These are phyloP conservation scores for Pemphigus obesinymphae DNA, from an alignment of 1,140 invertebrate species.

Conservation along the genomic window DNA sequence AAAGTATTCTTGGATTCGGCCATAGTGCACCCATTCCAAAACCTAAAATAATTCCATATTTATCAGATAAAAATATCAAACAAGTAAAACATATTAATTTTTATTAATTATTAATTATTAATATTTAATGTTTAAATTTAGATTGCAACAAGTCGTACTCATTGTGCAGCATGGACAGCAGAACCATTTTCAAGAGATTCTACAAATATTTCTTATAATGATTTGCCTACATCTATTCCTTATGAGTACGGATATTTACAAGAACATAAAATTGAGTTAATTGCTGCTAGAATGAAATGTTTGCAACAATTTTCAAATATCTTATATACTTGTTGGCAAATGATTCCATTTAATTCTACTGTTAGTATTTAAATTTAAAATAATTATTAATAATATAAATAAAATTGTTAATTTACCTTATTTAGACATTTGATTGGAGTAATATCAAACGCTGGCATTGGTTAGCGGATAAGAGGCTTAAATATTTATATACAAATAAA, in stretches of 20 bases:
- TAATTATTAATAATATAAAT: neutral
- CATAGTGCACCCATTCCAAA: slow-evolving; percentile 56
- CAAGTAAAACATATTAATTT: slow-evolving; percentile 52
- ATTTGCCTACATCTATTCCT: slow-evolving; percentile 56
- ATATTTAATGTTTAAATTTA: slow-evolving; percentile 45
- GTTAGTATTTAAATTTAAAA: slow-evolving; percentile 42
- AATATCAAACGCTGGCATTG: slow-evolving; percentile 51
- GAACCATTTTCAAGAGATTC: slow-evolving; percentile 52
- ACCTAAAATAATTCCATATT: slow-evolving; percentile 55
- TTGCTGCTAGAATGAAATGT: slow-evolving; percentile 57
- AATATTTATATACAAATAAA: slow-evolving; percentile 57
- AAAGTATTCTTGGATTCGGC: slow-evolving; percentile 61
- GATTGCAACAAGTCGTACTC: slow-evolving; percentile 61
- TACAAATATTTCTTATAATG: slow-evolving; percentile 54
- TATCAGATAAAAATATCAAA: slow-evolving; percentile 58
- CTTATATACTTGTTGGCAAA: slow-evolving; percentile 61
- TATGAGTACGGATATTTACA: slow-evolving; percentile 58
- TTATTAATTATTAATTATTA: slow-evolving; percentile 10
- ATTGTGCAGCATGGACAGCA: slow-evolving; percentile 63
- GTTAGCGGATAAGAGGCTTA: slow-evolving; percentile 54
- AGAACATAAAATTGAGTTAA: slow-evolving; percentile 53
- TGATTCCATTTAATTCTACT: slow-evolving; percentile 56
- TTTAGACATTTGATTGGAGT: slow-evolving; percentile 51
- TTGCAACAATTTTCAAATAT: slow-evolving; percentile 63
- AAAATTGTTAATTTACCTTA: neutral